phyloP scores from a whole-genome alignment of 2,888 invertebrate species.

The Cephus runcator region DNA sequence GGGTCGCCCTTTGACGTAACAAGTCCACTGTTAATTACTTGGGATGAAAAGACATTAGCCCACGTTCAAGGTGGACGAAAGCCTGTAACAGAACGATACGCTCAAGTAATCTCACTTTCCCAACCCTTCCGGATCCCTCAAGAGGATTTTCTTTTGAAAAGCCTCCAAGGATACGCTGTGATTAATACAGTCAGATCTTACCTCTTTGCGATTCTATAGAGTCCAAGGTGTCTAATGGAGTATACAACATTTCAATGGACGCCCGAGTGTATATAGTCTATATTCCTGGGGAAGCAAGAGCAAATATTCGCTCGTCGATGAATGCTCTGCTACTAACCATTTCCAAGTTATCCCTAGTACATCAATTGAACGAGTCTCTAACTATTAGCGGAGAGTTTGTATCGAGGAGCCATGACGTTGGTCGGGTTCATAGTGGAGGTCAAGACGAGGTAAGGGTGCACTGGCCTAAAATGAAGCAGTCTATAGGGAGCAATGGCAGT shows the following conservation, averaged over 20 bases:
- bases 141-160: not conserved
- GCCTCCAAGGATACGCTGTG: not conserved
- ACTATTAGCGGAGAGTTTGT: not conserved
- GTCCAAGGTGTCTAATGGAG: not conserved
- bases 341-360: not conserved
- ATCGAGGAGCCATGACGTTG: not conserved
- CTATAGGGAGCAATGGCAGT: not conserved
- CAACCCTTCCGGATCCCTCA: not conserved
- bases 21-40: conserved; percentile 18
- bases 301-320: not conserved
- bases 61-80: not conserved
- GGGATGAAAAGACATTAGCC: conserved; percentile 19
- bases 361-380: not conserved
- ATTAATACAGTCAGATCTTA: not conserved
- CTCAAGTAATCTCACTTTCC: not conserved
- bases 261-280: not conserved
- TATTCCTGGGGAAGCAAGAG: not conserved
- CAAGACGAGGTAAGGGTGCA: not conserved
- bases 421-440: not conserved
- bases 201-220: not conserved
- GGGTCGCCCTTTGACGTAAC: conserved; percentile 7
- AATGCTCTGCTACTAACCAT: not conserved
- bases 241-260: not conserved
- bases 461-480: not conserved
- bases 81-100: not conserved